Base-by-base conservation (phyloP, 2,113 vertebrate species). In the Pundamilia nyererei region DNA sequence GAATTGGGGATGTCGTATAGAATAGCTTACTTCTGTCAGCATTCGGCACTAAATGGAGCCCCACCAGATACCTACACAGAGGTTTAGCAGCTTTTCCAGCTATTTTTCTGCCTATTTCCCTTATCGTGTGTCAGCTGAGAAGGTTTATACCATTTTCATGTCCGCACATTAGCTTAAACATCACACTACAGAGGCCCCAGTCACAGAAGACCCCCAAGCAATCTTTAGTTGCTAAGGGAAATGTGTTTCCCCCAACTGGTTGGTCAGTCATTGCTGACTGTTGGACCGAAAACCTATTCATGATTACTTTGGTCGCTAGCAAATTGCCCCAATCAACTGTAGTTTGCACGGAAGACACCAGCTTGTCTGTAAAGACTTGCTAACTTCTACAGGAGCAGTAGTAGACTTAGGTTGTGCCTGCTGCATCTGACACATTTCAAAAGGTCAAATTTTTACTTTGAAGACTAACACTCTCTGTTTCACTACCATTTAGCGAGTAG, bases 1-100 rank as follows among this genome's bases (percentile, higher is more conserved):
- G 87, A 90, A 93, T 89, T 92, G 83, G 53, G 38, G 83, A 81
- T 83, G 83, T 56, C 45, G 47, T 82, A 84, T 33, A 84, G 70
- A 90, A 93, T 80, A 88, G 54, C 40, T 77, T 53, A 65, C 55
- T 79, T 49, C 47, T 77, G 24, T 77, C 42, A 49, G 24, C 26
- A 13, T 29, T 86, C 79, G 35, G 56, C 38, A 9, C 19, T 84
- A 77, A 86, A 75, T 31, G 54, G 24, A 84, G 31, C 17, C 70
- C 33, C 58, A 83, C 86, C 79, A 85, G 89, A 91, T 87, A 81
- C 84, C 33, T 31, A 65, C 70, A 80, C 51, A 40, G 81, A 70
- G 40, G 33, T 88, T 87, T 60, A 85, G 54, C 75, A 72, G 60
- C 53, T 83, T 82, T 88, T 81, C 31, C 19, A 35, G 81, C 82